Conservation (phyloP, 2,888 invertebrate genomes). For the Argyresthia albistria region DNA sequence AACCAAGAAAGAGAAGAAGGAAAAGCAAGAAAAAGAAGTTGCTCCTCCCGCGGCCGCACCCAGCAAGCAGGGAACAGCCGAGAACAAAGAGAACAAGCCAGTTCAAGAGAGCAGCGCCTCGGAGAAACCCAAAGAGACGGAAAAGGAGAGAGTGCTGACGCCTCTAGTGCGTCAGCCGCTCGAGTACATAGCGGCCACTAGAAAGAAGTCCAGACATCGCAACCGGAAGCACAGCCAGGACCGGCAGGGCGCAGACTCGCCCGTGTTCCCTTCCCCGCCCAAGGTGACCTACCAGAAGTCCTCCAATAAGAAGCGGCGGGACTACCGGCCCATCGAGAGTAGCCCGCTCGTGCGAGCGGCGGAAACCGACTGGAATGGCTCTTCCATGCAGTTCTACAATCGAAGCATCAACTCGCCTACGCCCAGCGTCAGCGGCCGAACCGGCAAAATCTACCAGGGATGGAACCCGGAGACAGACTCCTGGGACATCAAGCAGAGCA, state of each 20-base stretch:
- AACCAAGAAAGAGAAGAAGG: conserved; percentile 18
- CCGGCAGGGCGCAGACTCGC: conserved; percentile 78
- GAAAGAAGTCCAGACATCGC: conserved; percentile 79
- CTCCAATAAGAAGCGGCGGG: conserved; percentile 72
- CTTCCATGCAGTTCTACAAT: conserved; percentile 79
- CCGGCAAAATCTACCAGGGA: conserved; percentile 61
- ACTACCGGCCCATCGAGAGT: conserved; percentile 68
- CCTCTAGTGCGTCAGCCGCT: conserved; percentile 81
- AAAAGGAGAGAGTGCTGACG: conserved; percentile 68
- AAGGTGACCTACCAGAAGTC: conserved; percentile 74
- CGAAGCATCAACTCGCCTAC: conserved; percentile 73
- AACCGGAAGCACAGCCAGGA: conserved; percentile 75
- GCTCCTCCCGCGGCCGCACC: conserved; percentile 4
- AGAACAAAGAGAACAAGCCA: conserved; percentile 41
- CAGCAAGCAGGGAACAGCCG: conserved; percentile 3
- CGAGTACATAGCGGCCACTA: conserved; percentile 81
- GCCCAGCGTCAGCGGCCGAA: conserved; percentile 65
- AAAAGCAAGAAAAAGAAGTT: not conserved
- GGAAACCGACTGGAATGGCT: conserved; percentile 77
- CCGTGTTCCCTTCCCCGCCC: conserved; percentile 78
- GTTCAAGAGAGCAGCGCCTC: conserved; percentile 31
- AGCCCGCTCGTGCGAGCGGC: conserved; percentile 57
- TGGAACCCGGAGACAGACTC: conserved; percentile 64
- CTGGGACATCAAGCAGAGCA: conserved; percentile 73
- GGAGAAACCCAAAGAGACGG: conserved; percentile 38